Percentiles rank a stretch among this genome's conserved stretches.
These are phyloP conservation scores for Cephalotes varians DNA, from an alignment of 2,888 invertebrate genomes.

Conservation along the genomic window DNA sequence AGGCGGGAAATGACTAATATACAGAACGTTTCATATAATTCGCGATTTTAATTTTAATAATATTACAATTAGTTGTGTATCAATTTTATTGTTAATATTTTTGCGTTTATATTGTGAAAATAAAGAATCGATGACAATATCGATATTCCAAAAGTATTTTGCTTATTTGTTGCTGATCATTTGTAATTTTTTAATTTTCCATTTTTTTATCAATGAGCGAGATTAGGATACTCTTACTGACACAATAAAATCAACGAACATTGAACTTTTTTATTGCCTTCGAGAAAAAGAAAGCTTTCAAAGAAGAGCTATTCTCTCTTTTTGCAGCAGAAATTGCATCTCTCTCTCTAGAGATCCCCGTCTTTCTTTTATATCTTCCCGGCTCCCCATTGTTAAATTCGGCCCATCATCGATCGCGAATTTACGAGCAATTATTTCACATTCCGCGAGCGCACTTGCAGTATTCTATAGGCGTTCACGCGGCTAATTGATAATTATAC, in stretches of 20 bases:
- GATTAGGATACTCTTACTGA: background rate
- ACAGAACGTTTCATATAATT: background rate
- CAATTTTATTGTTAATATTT: background rate
- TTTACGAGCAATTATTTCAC: slow-evolving; percentile 64
- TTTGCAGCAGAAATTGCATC: slow-evolving; percentile 4
- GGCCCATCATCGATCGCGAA: background rate
- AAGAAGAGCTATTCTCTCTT: background rate
- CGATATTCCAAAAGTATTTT: background rate
- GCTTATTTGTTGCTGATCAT: background rate
- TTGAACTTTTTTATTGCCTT: background rate
- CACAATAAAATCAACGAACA: background rate
- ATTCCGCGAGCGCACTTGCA: slow-evolving; percentile 24
- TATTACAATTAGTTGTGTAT: background rate
- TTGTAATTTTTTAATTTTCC: background rate
- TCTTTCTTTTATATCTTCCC: background rate
- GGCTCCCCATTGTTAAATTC: background rate
- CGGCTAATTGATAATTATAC: slow-evolving; percentile 72
- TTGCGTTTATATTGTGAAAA: background rate
- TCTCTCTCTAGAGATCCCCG: background rate
- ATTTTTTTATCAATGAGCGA: background rate
- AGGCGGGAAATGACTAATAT: background rate
- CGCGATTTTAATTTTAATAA: background rate
- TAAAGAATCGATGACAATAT: background rate
- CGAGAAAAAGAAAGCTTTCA: background rate
- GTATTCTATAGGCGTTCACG: slow-evolving; percentile 54